Conservation (phyloP, 2,113 vertebrate species). For the Corapipo altera region DNA sequence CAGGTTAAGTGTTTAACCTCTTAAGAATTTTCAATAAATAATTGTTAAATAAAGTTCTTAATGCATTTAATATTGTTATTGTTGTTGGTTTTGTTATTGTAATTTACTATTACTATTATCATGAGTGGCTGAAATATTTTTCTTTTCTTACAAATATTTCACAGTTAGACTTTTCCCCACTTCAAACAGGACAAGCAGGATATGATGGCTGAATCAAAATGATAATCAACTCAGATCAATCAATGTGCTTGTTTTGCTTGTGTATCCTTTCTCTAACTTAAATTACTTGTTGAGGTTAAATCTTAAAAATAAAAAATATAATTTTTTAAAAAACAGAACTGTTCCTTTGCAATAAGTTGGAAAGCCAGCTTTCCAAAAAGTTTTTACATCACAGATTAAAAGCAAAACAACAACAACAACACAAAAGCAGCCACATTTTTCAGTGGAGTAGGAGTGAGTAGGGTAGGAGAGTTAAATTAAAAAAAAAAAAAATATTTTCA, state of each 20-base stretch:
- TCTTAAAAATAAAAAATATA: not conserved
- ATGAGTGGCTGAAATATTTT: not conserved
- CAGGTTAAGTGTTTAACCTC: not conserved
- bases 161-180: not conserved
- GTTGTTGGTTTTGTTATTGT: not conserved
- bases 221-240: not conserved
- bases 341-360: not conserved
- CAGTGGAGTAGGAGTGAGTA: rapidly evolving
- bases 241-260: not conserved
- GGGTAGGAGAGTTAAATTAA: not conserved
- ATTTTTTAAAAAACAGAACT: not conserved
- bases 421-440: not conserved
- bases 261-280: not conserved
- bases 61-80: not conserved
- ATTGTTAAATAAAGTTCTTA: not conserved
- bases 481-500: not conserved
- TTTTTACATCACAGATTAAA: not conserved
- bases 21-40: not conserved
- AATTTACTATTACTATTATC: not conserved
- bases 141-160: not conserved
- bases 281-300: not conserved
- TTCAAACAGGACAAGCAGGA: not conserved
- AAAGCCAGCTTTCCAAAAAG: not conserved
- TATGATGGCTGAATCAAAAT: not conserved
- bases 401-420: too few relatives aligned